A percentile compares a stretch with the other conserved stretches of the same genome.
These are phyloP conservation scores for Dendrophyllia cribrosa DNA, from an alignment of 64 coral and sea anemone genomes.

Conservation along the genomic window DNA sequence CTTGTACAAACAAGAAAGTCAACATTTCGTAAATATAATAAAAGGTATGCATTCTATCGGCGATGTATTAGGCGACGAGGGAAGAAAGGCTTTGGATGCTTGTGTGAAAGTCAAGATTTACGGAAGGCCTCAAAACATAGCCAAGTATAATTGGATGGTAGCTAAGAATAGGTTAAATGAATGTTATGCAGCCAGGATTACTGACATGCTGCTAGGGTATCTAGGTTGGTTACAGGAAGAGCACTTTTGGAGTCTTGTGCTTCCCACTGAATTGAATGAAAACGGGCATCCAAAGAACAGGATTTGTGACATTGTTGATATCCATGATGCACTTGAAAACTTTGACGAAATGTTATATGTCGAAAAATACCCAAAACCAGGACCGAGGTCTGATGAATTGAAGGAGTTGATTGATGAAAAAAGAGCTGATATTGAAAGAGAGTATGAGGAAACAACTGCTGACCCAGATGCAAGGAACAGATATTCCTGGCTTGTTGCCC, in stretches of 20 bases:
- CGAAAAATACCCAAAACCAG: neutral
- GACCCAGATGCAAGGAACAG: neutral
- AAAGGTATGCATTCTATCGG: neutral
- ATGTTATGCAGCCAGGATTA: neutral
- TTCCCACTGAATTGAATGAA: neutral
- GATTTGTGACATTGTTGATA: neutral
- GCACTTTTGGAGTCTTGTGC: neutral
- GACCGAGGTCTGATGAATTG: neutral
- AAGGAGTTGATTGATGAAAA: neutral
- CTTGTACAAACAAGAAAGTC: no score
- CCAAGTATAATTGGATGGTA: neutral
- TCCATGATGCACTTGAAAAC: neutral
- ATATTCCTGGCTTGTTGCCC: conserved; percentile 21
- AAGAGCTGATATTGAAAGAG: neutral
- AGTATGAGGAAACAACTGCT: neutral
- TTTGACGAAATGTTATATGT: neutral
- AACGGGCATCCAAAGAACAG: neutral
- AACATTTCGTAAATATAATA: no score
- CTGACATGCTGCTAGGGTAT: no score
- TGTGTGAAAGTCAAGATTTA: neutral
- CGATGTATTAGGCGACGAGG: conserved; percentile 11
- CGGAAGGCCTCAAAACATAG: neutral
- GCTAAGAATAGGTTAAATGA: neutral
- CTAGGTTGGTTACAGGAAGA: no score
- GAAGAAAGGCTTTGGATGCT: neutral